Evolutionary conservation across 2,797 vertebrate genomes (phyloP).

Genomic region (Scolopax bukidnonensis): DNA sequence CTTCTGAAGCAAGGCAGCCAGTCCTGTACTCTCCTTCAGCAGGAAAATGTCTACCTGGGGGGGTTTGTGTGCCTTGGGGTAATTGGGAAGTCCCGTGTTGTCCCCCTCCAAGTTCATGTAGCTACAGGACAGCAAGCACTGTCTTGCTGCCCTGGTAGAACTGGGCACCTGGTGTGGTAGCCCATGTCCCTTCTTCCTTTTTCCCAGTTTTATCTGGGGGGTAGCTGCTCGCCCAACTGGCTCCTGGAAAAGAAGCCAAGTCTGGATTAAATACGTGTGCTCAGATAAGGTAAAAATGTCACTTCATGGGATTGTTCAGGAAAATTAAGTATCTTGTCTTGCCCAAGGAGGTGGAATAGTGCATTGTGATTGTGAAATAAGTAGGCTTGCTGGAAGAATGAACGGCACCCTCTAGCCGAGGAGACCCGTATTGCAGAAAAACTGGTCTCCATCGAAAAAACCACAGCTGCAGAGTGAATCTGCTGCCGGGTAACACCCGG

Average conservation of each 20-base stretch:
- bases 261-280: neutral
- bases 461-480: neutral
- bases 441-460: neutral
- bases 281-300: neutral
- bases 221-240: neutral
- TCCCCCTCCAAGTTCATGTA: fast-evolving
- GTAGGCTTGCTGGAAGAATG: neutral
- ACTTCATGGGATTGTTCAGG: no score
- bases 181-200: no score
- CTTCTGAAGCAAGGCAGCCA: neutral
- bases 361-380: neutral
- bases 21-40: neutral
- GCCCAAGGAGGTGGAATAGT: neutral
- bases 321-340: neutral
- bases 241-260: neutral
- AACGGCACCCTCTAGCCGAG: neutral
- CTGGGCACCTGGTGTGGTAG: no score
- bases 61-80: neutral
- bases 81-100: neutral
- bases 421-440: neutral
- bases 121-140: neutral
- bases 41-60: neutral
- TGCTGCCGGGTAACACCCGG: neutral
- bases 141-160: no score
- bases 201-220: neutral